Conservation (phyloP, 2,113 vertebrate species). For the Pelusios castaneus region DNA sequence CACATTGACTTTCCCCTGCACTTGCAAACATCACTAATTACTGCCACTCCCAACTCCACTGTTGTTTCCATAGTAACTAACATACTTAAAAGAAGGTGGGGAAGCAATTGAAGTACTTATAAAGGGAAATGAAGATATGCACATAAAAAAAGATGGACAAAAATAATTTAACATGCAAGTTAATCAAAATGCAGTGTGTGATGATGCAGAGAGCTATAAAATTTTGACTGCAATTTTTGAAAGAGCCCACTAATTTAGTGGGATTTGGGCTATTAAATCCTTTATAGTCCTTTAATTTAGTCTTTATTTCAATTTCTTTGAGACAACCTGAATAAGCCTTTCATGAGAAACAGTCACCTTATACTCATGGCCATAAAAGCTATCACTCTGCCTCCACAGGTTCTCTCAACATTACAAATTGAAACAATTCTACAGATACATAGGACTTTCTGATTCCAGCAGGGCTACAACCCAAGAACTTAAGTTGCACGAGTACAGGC, state of each 20-base stretch:
- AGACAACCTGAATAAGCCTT: neutral
- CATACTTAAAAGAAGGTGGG: neutral
- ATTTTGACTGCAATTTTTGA: neutral
- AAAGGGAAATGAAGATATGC: neutral
- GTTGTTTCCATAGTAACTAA: slow-evolving; percentile 56
- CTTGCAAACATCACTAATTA: slow-evolving; percentile 67
- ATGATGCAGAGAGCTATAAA: neutral
- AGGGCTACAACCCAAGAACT: neutral
- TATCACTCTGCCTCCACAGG: neutral
- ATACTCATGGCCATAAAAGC: neutral
- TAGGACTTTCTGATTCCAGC: neutral
- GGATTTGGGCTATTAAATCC: neutral
- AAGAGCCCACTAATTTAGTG: neutral
- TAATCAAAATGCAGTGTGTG: neutral
- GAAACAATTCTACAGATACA: neutral
- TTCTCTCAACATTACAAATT: neutral
- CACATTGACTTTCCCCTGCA: slow-evolving; percentile 34
- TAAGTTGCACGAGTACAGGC: neutral
- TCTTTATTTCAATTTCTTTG: neutral
- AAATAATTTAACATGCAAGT: neutral
- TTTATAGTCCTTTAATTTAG: neutral
- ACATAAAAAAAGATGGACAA: neutral
- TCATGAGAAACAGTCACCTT: neutral
- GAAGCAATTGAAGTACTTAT: neutral
- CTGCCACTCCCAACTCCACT: slow-evolving; percentile 44